Evolutionary conservation across 2,797 vertebrate species (phyloP).

Genomic region (Argyrosomus regius): DNA sequence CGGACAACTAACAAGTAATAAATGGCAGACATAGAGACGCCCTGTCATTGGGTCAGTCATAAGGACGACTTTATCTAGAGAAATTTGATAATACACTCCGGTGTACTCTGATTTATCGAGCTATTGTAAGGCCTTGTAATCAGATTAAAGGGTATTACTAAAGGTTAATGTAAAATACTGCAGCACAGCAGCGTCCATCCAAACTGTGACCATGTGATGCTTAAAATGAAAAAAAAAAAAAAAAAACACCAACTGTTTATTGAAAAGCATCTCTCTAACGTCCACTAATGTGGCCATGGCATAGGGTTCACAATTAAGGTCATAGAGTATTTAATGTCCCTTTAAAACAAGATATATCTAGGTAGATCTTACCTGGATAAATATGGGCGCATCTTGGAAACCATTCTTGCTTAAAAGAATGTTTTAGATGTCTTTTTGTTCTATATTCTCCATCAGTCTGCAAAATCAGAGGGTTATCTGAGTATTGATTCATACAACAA

Average conservation of each 20-base stretch:
- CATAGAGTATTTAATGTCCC: background rate
- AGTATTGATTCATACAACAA: constrained; percentile 10
- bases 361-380: background rate
- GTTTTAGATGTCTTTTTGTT: constrained; percentile 5
- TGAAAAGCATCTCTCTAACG: background rate
- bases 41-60: constrained; percentile 26
- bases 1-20: constrained; percentile 16
- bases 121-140: constrained; percentile 36
- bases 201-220: background rate
- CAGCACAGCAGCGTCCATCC: background rate
- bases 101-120: constrained; percentile 39
- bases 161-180: constrained; percentile 47
- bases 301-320: background rate
- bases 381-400: background rate
- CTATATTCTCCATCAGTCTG: too few relatives aligned
- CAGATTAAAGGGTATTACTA: constrained; percentile 50
- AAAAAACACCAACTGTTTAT: background rate
- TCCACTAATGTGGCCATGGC: background rate
- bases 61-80: constrained; percentile 32
- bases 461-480: constrained; percentile 22
- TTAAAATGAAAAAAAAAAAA: background rate
- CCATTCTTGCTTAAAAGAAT: background rate
- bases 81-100: constrained; percentile 50
- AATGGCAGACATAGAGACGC: constrained; percentile 53
- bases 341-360: background rate